A percentile compares a stretch with the other conserved stretches of the same genome.
Conservation (phyloP, 1,140 invertebrate genomes). For the Hyles euphorbiae region DNA sequence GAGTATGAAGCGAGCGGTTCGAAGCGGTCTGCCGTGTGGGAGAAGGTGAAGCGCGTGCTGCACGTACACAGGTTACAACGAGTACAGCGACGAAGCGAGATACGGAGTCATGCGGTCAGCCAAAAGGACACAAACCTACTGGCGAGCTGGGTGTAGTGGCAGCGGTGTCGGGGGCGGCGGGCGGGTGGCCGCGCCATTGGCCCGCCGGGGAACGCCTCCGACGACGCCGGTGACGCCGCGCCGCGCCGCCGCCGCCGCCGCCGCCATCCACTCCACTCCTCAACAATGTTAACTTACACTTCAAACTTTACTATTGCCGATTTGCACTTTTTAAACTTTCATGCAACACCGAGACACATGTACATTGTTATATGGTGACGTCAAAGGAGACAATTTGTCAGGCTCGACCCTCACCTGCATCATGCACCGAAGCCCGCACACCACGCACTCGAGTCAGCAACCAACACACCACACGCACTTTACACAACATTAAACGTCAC, state of each 20-base stretch:
- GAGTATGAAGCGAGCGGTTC: conserved; percentile 41
- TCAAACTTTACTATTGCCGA: conserved; percentile 23
- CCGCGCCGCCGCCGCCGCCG: conserved; percentile 23
- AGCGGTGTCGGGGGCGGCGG: conserved; percentile 49
- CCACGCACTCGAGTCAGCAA: no score
- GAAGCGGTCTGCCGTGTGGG: conserved; percentile 41
- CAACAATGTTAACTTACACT: conserved; percentile 37
- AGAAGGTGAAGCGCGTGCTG: conserved; percentile 59
- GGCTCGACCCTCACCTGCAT: no score
- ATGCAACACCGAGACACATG: no score
- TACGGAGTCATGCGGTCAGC: conserved; percentile 77
- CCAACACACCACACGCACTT: no score
- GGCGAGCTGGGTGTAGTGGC: conserved; percentile 58
- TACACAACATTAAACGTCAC: no score
- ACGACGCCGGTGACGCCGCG: conserved; percentile 32
- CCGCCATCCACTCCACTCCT: conserved; percentile 28
- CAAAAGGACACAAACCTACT: conserved; percentile 77
- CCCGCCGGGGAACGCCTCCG: conserved; percentile 66
- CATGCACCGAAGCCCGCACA: no score
- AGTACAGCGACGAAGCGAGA: conserved; percentile 74
- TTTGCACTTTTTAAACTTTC: conserved; percentile 14
- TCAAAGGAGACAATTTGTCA: no score
- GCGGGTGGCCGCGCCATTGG: conserved; percentile 61
- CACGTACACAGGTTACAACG: conserved; percentile 59
- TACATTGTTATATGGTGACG: no score